Conservation (phyloP, 2,797 vertebrate genomes). For the Pseudocheirus occidentalis region DNA sequence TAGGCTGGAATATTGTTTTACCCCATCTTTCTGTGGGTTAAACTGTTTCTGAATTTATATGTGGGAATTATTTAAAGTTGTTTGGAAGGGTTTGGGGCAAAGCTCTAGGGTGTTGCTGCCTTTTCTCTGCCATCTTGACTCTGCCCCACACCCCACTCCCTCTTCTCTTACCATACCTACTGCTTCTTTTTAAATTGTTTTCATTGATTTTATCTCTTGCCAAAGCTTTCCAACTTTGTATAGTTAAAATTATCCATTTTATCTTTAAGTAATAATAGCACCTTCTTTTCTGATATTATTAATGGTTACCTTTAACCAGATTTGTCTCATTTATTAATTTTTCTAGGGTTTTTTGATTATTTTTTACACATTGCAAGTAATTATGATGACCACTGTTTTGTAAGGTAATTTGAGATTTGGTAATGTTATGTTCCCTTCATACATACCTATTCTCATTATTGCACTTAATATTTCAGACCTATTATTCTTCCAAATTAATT, state of each 20-base stretch:
- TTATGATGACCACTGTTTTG: background rate
- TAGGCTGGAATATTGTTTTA: background rate
- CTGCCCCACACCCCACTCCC: background rate
- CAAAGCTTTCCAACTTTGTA: background rate
- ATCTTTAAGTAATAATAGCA: background rate
- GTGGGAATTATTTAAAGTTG: background rate
- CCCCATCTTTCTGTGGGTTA: too few species aligned
- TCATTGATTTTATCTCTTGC: background rate
- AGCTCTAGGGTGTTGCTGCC: background rate
- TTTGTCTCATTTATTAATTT: background rate
- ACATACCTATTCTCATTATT: background rate
- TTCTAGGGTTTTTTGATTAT: background rate
- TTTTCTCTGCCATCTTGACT: background rate
- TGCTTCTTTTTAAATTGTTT: background rate
- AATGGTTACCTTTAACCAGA: background rate
- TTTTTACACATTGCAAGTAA: background rate
- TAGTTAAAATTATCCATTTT: background rate
- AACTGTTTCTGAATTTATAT: background rate
- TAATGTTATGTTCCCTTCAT: background rate
- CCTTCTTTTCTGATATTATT: background rate
- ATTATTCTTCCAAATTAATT: background rate
- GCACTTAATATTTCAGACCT: background rate
- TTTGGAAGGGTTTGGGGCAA: background rate
- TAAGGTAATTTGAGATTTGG: background rate
- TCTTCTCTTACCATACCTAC: background rate